Base-by-base conservation (phyloP, 2,888 invertebrate genomes). In the Tineola bisselliella region DNA sequence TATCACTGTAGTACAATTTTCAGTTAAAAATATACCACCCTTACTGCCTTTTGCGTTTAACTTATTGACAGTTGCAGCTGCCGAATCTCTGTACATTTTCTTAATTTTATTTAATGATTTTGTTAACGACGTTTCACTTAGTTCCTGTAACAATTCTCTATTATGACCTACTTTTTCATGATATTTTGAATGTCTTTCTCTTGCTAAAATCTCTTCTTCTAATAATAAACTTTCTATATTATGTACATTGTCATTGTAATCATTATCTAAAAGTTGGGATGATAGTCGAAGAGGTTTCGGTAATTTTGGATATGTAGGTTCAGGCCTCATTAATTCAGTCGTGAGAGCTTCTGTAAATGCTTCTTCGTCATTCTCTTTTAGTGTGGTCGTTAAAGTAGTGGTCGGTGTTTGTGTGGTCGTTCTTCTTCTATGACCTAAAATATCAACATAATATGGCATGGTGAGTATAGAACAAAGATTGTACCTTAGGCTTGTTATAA, bases 1-100 rank as follows among this genome's bases (percentile, higher is more conserved):
- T 74, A 89, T 81, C 65, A 90, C 89, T 64, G 88, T 86, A n/a
- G 89, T 90, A 76, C 89, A 89, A 73, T 90, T 90, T 62, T 88
- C 89, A 70, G 89, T 89, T 72, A 88, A 78, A 84, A 89, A 89
- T 77, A 88, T 86, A 70, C 84, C 84, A 66, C 68, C 71, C 66
- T 81, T 84, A 58, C 69, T 71, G 18, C 70, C 71, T 67, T 86
- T 87, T 59, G 72, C 76, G 75, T 74, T 77, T 76, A 87, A 73
- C 61, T 84, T 87, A 80, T 87, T 87, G 64, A 75, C 75, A 67
- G 72, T 70, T 0, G 83, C 79, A 8, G 73, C 75, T n/a, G 76
- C 66, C 25, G 84, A 78, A 69, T 86, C 86, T 83, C 84, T 86
- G 69, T 86, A 86, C 81, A 84, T 79, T 81, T 84, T 87, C 74